Evolutionary conservation across 2,113 vertebrate species (phyloP), one percentile per base, ranked within the genome.

Genomic region (Proterorhinus semilunaris): DNA sequence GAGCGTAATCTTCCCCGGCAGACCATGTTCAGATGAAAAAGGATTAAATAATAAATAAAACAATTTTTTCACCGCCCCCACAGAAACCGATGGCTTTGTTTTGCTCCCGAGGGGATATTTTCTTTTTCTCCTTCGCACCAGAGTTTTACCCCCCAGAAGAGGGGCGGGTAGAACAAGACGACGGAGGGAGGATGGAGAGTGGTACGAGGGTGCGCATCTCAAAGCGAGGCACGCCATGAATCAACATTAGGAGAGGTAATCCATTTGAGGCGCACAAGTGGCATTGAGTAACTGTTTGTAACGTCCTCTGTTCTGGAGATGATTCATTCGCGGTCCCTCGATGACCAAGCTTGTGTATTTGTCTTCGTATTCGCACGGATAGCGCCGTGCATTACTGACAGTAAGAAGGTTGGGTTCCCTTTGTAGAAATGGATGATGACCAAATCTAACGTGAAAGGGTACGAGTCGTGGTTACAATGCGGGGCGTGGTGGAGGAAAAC

Each of bases 1-100:
- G 16, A 1, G 12, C 72, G 62, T 83, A 82, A 87, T 82, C 79
- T 48, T 61, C 72, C 65, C 50, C 7, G 61, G 65, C 75, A 63
- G 59, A 76, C 65, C 74, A 67, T 66, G 69, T 78, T 87, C 65
- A 78, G 52, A 71, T 64, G 66, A 36, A 36, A 36, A 36, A 4
- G 4, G 4, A 21, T 21, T 1, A 21, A 21, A 21, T 21, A 21
- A 36, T 36, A 36, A 36, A 72, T 47, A 78, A 55, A 59, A 59
- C 10, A 7, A 42, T 48, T 47, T 48, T 48, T 11, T n/a, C 42
- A 53, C 67, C 59, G 21, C 46, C 69, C 69, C 55, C 54, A 57
- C 43, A 71, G 7, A 10, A 44, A 17, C 7, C 0, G 17, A 11
- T 27, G 10, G 47, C 10, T 68, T 13, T 57, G 48, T 52, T 66